Percentiles rank a stretch among this genome's conserved stretches.
These are phyloP conservation scores for Phainopepla nitens DNA, from an alignment of 2,113 vertebrate genomes.

Conservation along the genomic window DNA sequence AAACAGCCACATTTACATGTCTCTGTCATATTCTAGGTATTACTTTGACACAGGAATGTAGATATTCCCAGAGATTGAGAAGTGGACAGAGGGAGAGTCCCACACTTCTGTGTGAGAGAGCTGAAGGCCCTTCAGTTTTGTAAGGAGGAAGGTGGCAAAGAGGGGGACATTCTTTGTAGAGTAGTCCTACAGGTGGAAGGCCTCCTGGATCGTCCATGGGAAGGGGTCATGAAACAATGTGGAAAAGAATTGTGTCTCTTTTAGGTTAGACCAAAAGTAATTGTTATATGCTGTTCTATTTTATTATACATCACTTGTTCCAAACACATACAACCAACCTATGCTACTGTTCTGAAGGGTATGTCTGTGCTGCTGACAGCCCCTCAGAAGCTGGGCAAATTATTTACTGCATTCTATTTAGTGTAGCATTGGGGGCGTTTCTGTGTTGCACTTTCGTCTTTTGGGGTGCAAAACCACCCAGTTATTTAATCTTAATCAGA, in stretches of 20 bases:
- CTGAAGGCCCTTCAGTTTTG: neutral
- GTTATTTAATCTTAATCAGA: neutral
- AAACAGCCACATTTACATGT: neutral
- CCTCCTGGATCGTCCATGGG: too few species aligned
- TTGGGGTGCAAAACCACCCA: neutral
- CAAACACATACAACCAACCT: neutral
- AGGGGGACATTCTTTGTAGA: neutral
- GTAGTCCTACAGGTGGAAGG: neutral
- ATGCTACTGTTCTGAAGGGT: neutral
- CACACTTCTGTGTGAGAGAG: neutral
- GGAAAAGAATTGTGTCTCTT: neutral
- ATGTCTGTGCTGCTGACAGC: neutral
- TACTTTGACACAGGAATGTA: neutral
- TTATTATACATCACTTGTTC: neutral
- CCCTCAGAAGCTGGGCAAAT: neutral
- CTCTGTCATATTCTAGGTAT: neutral
- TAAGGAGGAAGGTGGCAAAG: neutral
- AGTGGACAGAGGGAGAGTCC: neutral
- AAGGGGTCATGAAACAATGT: neutral
- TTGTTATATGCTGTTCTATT: neutral
- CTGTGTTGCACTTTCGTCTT: neutral
- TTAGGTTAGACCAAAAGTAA: neutral
- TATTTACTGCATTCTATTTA: neutral
- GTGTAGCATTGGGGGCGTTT: neutral
- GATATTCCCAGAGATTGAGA: neutral